phyloP scores from a whole-genome alignment of 2,113 vertebrate genomes.

The Saguinus imperator region DNA sequence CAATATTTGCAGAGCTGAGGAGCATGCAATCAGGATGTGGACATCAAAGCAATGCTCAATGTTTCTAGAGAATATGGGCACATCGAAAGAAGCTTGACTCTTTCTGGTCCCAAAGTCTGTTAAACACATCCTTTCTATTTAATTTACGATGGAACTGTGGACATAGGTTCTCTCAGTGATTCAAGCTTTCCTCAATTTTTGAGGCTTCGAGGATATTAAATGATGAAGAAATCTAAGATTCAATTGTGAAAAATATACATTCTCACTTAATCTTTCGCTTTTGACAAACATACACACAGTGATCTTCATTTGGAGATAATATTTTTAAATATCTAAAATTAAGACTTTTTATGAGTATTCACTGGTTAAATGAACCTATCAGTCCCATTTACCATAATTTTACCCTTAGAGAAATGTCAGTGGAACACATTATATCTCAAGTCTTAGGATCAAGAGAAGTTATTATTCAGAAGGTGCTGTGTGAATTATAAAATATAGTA shows the following conservation, averaged over 20 bases:
- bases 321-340: not conserved
- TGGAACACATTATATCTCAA: not conserved
- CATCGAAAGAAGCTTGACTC: fast-evolving
- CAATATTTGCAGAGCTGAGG: not conserved
- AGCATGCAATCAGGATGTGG: no score
- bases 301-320: not conserved
- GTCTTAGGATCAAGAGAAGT: not conserved
- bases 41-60: not conserved
- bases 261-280: not conserved
- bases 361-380: not conserved
- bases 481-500: not conserved
- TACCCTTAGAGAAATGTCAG: not conserved
- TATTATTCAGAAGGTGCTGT: not conserved
- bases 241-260: not conserved
- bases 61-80: fast-evolving
- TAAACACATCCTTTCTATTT: not conserved
- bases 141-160: not conserved
- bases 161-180: not conserved
- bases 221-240: not conserved
- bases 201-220: not conserved
- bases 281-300: not conserved
- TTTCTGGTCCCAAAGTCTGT: not conserved
- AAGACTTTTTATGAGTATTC: not conserved
- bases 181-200: not conserved
- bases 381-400: not conserved